These are phyloP conservation scores for Elaeidobius kamerunicus DNA, from an alignment of 2,888 invertebrate species.

Conservation along the genomic window DNA sequence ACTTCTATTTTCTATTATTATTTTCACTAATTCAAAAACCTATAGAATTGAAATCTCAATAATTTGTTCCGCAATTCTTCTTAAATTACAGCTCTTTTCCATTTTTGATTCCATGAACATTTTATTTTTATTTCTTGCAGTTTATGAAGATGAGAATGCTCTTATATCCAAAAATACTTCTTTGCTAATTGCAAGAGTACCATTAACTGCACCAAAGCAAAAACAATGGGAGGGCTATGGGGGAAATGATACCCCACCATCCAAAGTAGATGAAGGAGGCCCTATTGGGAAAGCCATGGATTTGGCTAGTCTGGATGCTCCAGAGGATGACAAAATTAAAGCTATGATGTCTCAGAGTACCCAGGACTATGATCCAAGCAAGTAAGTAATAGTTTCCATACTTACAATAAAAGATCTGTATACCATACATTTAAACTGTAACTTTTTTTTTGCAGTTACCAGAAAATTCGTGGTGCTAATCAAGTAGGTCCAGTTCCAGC, in stretches of 20 bases:
- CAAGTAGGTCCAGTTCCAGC: constrained; percentile 87
- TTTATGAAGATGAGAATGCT: constrained; percentile 85
- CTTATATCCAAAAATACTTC: constrained; percentile 98
- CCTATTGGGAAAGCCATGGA: constrained; percentile 70
- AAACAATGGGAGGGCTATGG: constrained; percentile 62
- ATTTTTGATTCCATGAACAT: not conserved
- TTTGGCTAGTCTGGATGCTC: constrained; percentile 84
- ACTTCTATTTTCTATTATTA: no score
- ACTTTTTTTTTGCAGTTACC: constrained; percentile 65
- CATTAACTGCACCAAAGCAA: constrained; percentile 74
- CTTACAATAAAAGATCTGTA: no score
- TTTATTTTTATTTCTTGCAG: constrained; percentile 58
- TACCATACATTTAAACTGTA: not conserved
- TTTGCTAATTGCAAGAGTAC: constrained; percentile 89
- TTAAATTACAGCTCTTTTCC: not conserved
- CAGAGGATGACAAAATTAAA: constrained; percentile 96
- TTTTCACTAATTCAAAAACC: no score
- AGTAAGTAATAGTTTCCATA: constrained; percentile 60
- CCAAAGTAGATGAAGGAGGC: constrained; percentile 47
- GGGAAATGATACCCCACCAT: constrained; percentile 50
- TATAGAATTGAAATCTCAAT: no score
- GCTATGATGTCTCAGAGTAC: constrained; percentile 98
- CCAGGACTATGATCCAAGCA: constrained; percentile 94
- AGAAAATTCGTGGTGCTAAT: constrained; percentile 82
- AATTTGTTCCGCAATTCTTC: no score